Base-by-base conservation (phyloP, 2,113 vertebrate genomes). In the Polypterus bichir region DNA sequence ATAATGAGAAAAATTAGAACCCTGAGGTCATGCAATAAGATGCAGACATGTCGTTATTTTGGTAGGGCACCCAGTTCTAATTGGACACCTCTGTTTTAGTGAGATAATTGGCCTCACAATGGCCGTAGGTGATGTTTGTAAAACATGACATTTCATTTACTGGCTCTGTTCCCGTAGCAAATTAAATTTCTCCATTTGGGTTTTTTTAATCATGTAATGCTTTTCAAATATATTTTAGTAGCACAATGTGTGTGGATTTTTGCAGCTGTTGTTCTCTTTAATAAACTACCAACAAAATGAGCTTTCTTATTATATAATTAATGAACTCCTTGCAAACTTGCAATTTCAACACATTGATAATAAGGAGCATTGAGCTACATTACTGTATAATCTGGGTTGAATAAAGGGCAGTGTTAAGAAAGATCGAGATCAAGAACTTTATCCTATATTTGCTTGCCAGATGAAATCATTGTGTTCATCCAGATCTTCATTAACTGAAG, bases 1-100 rank as follows among this genome's bases (percentile, higher is more conserved):
- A 72, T 82, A 78, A 82, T 80, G 64, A 78, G 69, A 81, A 79
- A 72, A 83, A 80, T 73, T 73, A 71, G 68, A 62, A 75, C 67
- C 66, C 71, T 74, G 66, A 69, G 76, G 72, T 83, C 80, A 77
- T 76, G 27, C 77, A 81, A 81, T 81, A 83, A 61, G 74, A 27
- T 81, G 70, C 63, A 72, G 73, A 74, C 74, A 74, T 65, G 62
- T 75, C 69, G 79, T 83, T 80, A 74, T 81, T 74, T 81, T 75
- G 78, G 63, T 1, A 5, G 46, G 66, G 66, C 72, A 67, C 65
- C 62, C 47, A 67, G 67, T 69, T 75, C 66, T 65, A 63, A 65
- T 54, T 61, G 62, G 57, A 69, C 72, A 65, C 53, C 68, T 65
- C 67, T 70, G 68, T 60, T 69, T 76, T 71, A 73, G 61, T 54